Evolutionary conservation across 2,113 vertebrate species (phyloP), one percentile per base, ranked within the genome.

Genomic region (Vombatus ursinus): DNA sequence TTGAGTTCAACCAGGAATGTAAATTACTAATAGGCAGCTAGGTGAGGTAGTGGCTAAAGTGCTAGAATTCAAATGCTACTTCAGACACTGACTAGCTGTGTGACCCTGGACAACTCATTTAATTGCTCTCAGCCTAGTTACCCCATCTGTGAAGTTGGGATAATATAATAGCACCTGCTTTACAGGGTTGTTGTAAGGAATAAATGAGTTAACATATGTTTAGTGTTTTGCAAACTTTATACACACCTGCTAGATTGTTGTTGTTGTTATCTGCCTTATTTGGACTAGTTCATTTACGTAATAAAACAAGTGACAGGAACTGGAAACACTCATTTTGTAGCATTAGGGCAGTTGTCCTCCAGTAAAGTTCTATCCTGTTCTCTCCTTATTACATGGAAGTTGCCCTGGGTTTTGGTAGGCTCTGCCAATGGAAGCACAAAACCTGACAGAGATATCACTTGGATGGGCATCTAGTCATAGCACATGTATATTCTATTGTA

Each of bases 231-330:
- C 68, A 44, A 44, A 84, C 37, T 19, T 44, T 84, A 19, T 84
- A 84, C n/a, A 16, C 50, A 92, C 94, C 52, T 37, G 37, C 54
- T 61, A n/a, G 91, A 84, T 37, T 96, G 91, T 52, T 50, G 11
- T 1, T 93, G 26, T 61, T 53, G 25, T 10, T 92, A 0, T 44
- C 68, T 44, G 19, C 2, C 19, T 50, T 84, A 93, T 53, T 3
- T 90, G 54, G 50, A 49, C 90, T 95, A 14, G 84, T 31, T 94
- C n/a, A n/a, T 14, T 48, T 77, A 89, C 52, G 61, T 0, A 11
- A 25, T 0, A 53, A 84, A 97, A n/a, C 2, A 89, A 44, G 11
- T 54, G 52, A 90, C 91, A 96, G n/a, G 22, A 94, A 93, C 28
- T 31, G 89, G 28, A 50, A 94, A 31, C 16, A 28, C 52, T 9